Evolutionary conservation across 2,113 vertebrate genomes (phyloP), one percentile per base, ranked within the genome.

Genomic region (Pardalotus punctatus): DNA sequence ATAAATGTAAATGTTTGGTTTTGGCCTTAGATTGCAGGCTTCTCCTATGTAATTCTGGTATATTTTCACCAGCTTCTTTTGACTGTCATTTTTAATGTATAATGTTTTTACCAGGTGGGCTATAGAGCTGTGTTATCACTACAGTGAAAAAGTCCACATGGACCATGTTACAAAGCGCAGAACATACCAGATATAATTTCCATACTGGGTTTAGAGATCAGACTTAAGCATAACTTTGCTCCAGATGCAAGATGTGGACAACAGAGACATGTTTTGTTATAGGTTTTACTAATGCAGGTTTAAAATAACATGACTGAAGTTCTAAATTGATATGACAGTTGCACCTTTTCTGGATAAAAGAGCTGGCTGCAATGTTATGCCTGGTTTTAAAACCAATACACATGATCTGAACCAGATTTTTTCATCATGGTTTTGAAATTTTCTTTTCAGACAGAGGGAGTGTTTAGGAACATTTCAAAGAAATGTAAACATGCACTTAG

Each of bases 261-360:
- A 53, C 85, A 97, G 95, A 96, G 65, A 51, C 82, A 71, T 65
- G 74, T 73, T 95, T 88, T 87, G 74, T 95, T 94, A 84, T 43
- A 66, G 74, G 88, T 91, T 93, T 97, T 97, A 96, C 71, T 96
- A 91, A 97, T 53, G 76, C 56, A 90, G 86, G 56, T 93, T 97
- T 97, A 95, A 95, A 96, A 92, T 97, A 97, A 95, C 94, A 89
- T n/a, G 78, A 79, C 56, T 97, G 95, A 94, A 98, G 96, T 95
- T 97, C 92, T 97, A 97, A 98, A 96, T 96, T 88, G 95, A 90
- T 93, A 64, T 95, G 97, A 97, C 97, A 97, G 95, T 96, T 95
- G 80, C 88, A 96, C 86, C 90, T 93, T 95, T 96, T 86, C 90
- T 84, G 92, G 89, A 91, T 94, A 82, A 97, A 98, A 93, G 95